phyloP scores from a whole-genome alignment of 2,888 invertebrate genomes.

The Sarcophaga rosellei region DNA sequence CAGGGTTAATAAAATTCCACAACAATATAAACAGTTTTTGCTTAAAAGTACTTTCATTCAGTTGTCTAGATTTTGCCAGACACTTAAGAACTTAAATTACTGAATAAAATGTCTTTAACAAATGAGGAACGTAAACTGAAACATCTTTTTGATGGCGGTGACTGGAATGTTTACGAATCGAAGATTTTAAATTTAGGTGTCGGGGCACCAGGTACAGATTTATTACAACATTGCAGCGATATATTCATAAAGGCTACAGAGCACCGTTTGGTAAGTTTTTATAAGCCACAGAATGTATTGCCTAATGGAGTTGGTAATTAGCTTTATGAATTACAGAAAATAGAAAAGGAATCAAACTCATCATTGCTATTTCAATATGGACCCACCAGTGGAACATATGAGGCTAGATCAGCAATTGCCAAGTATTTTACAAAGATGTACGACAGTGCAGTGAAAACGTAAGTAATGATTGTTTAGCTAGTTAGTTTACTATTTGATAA shows the following conservation, averaged over 20 bases:
- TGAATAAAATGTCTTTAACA: constrained; percentile 53
- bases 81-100: neutral
- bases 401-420: constrained; percentile 81
- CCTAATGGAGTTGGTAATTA: neutral
- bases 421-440: constrained; percentile 82
- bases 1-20: neutral
- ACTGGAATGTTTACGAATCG: constrained; percentile 82
- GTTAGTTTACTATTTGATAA: too few species aligned
- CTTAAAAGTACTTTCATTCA: neutral
- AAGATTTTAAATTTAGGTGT: constrained; percentile 82
- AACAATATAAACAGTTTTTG: neutral
- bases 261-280: constrained; percentile 81
- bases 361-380: constrained; percentile 83
- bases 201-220: constrained; percentile 83
- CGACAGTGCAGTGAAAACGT: constrained; percentile 80
- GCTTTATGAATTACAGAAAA: constrained; percentile 69
- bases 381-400: constrained; percentile 82
- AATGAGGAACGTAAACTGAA: constrained; percentile 74
- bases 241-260: constrained; percentile 81
- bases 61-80: neutral
- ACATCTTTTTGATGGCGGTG: constrained; percentile 82
- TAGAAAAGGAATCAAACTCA: constrained; percentile 72
- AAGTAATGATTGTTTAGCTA: constrained; percentile 49
- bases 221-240: constrained; percentile 81
- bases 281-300: neutral